Conservation (phyloP, 1,140 invertebrate species). For the Phymastichus coffea region DNA sequence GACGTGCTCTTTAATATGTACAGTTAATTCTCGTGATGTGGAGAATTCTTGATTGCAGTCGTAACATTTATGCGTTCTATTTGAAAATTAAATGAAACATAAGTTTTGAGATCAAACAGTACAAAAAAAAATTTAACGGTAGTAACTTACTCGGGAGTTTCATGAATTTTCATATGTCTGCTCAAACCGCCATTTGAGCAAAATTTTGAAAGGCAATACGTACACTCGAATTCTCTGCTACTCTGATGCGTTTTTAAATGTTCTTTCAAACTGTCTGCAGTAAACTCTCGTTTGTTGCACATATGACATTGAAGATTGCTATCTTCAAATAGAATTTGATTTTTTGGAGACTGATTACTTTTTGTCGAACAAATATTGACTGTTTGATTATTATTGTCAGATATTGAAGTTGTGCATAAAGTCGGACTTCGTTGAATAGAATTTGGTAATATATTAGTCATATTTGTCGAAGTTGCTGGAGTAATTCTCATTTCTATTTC, state of each 20-base stretch:
- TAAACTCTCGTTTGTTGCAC: constrained; percentile 40
- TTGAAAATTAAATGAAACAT: background rate
- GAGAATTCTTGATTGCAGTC: constrained; percentile 25
- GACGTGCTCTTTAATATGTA: constrained; percentile 23
- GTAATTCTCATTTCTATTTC: constrained; percentile 43
- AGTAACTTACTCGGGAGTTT: constrained; percentile 39
- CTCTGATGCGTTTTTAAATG: constrained; percentile 60
- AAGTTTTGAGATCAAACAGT: background rate
- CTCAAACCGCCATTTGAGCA: constrained; percentile 50
- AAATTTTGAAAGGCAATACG: constrained; percentile 54
- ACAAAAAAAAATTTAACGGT: background rate
- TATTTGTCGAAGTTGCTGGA: constrained; percentile 39
- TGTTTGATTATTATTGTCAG: too few relatives aligned
- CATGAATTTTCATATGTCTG: constrained; percentile 54
- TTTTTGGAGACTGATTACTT: too few relatives aligned
- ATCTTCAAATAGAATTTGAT: too few relatives aligned
- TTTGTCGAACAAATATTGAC: too few relatives aligned
- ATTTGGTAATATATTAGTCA: constrained; percentile 47
- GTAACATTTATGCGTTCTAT: constrained; percentile 23
- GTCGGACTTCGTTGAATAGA: constrained; percentile 38
- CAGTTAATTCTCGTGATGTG: constrained; percentile 7
- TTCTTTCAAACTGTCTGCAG: constrained; percentile 43
- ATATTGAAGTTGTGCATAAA: too few relatives aligned
- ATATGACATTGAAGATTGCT: constrained; percentile 41
- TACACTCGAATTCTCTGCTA: constrained; percentile 48